A percentile compares a stretch with the other conserved stretches of the same genome.
phyloP scores from a whole-genome alignment of 2,113 vertebrate genomes.

The Gymnobelideus leadbeateri region DNA sequence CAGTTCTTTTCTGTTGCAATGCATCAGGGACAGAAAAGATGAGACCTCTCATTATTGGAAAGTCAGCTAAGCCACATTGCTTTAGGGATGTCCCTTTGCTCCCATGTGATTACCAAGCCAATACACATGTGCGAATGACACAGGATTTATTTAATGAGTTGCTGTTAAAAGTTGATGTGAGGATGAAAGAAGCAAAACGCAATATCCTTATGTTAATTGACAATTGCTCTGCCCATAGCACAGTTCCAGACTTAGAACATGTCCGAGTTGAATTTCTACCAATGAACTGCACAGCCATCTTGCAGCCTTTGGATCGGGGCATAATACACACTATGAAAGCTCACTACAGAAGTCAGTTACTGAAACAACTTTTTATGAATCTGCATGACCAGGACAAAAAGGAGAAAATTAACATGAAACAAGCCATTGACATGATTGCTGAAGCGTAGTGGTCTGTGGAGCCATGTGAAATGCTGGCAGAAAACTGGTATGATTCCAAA shows the following conservation, averaged over 20 bases:
- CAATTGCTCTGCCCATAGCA: not conserved
- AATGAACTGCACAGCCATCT: conserved; percentile 4
- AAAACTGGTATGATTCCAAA: conserved; percentile 13
- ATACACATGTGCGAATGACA: not conserved
- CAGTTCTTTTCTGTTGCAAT: conserved; percentile 11
- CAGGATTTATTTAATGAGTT: conserved; percentile 28
- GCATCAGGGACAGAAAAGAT: not conserved
- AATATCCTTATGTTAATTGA: not conserved
- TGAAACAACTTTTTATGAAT: conserved; percentile 38
- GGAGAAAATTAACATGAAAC: not conserved
- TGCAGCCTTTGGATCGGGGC: not conserved
- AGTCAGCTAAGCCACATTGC: conserved; percentile 1
- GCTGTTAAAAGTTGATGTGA: not conserved
- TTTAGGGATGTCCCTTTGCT: conserved; percentile 35
- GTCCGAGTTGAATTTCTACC: conserved; percentile 14
- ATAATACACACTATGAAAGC: conserved; percentile 9
- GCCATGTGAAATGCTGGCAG: not conserved
- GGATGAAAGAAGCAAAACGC: not conserved
- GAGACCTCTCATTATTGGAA: conserved; percentile 13
- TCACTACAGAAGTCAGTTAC: conserved; percentile 7
- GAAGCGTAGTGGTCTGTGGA: not conserved
- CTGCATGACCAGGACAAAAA: conserved; percentile 3
- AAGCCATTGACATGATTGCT: not conserved
- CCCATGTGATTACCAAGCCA: conserved; percentile 17
- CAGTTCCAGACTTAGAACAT: not conserved